These are phyloP conservation scores for Chrysomallon squamiferum DNA, from an alignment of 1,140 invertebrate genomes.

Conservation along the genomic window DNA sequence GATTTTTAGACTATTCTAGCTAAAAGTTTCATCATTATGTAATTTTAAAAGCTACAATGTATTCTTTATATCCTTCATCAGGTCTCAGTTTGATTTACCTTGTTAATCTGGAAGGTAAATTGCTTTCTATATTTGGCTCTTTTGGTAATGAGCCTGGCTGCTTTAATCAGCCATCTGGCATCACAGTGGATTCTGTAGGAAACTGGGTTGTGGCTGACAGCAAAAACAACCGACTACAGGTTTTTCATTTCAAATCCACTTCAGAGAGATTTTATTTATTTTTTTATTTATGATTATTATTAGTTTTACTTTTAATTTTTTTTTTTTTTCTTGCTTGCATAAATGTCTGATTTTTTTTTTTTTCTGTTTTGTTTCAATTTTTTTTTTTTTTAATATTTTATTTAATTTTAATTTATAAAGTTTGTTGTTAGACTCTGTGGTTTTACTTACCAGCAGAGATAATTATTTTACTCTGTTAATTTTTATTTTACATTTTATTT, in stretches of 20 bases:
- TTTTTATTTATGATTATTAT: not conserved
- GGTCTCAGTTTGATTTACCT: slow-evolving; percentile 30
- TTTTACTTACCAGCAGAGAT: not conserved
- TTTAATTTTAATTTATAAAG: not conserved
- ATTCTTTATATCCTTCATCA: no score
- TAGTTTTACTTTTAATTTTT: not conserved
- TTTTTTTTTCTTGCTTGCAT: no score
- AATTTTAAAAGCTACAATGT: no score
- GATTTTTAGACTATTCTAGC: no score
- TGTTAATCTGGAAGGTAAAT: slow-evolving; percentile 21
- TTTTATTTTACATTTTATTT: not conserved
- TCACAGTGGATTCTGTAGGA: slow-evolving; percentile 40
- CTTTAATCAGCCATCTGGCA: slow-evolving; percentile 42
- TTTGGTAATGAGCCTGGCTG: slow-evolving; percentile 24
- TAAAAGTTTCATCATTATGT: no score
- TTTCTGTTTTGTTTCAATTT: not conserved
- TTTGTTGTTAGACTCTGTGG: no score
- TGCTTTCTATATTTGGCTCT: slow-evolving; percentile 22
- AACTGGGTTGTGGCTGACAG: slow-evolving; percentile 86
- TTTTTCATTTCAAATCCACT: slow-evolving; percentile 65
- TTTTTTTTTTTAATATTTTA: not conserved
- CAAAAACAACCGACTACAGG: slow-evolving; percentile 87
- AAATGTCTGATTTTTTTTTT: no score
- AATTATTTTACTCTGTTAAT: not conserved
- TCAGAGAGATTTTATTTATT: not conserved